Percentiles rank a stretch among this genome's conserved stretches.
These are phyloP conservation scores for Alentia gelatinosa DNA, from an alignment of 2,888 invertebrate species.

Conservation along the genomic window DNA sequence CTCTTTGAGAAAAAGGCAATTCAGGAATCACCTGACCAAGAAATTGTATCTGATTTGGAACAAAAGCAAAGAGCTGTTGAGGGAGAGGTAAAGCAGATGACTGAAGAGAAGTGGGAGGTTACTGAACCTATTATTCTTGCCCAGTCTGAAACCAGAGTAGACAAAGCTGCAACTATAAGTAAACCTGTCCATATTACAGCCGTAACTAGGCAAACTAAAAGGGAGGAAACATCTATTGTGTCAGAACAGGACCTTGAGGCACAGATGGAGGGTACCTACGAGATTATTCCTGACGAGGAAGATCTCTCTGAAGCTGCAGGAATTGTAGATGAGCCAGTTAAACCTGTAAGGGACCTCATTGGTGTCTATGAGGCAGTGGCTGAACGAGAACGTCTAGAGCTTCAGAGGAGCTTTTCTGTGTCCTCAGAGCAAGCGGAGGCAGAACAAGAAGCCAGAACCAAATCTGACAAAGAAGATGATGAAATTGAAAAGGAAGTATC, in stretches of 20 bases:
- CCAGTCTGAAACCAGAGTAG: slow-evolving; percentile 6
- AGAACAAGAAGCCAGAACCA: slow-evolving; percentile 52
- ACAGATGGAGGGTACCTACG: background rate
- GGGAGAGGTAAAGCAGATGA: slow-evolving; percentile 44
- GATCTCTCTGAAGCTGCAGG: slow-evolving; percentile 44
- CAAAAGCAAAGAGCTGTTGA: slow-evolving; percentile 17
- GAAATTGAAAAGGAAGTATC: slow-evolving; percentile 34
- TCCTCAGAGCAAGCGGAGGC: slow-evolving; percentile 47
- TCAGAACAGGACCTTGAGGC: background rate
- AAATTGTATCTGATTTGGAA: background rate
- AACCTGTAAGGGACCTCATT: slow-evolving; percentile 46
- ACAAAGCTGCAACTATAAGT: background rate
- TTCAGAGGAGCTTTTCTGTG: slow-evolving; percentile 44
- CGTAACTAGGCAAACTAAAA: background rate
- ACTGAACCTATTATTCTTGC: slow-evolving; percentile 36
- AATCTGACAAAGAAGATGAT: slow-evolving; percentile 3
- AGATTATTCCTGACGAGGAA: slow-evolving; percentile 4
- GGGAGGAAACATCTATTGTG: background rate
- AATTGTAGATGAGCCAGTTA: slow-evolving; percentile 38
- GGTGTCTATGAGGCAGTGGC: slow-evolving; percentile 52
- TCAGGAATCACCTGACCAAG: slow-evolving; percentile 34
- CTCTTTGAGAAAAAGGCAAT: slow-evolving; percentile 57
- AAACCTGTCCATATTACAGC: background rate
- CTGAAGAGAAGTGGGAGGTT: slow-evolving; percentile 48
- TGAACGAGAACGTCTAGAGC: slow-evolving; percentile 33